A percentile compares a stretch with the other conserved stretches of the same genome.
Evolutionary conservation across 2,113 vertebrate species (phyloP).

Genomic region (Diadophis punctatus): DNA sequence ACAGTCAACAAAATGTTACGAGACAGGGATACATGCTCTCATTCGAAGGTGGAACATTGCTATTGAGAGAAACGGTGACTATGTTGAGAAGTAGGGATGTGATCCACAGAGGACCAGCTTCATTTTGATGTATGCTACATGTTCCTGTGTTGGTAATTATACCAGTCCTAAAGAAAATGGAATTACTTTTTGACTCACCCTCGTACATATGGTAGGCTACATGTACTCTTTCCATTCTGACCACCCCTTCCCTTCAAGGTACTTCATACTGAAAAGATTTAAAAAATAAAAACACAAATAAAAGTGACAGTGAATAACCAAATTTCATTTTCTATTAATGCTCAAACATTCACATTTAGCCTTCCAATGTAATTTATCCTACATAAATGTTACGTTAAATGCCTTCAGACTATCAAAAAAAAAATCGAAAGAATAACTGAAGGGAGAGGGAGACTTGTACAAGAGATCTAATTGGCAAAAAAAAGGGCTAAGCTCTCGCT

Average conservation of each 20-base stretch:
- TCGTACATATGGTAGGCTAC: neutral
- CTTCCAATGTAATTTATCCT: slow-evolving; percentile 64
- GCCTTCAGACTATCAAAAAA: neutral
- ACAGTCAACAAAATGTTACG: too few relatives aligned
- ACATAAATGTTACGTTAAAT: slow-evolving; percentile 42
- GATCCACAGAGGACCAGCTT: too few relatives aligned
- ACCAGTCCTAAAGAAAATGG: too few relatives aligned
- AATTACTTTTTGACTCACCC: too few relatives aligned
- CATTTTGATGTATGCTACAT: too few relatives aligned
- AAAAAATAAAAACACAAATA: slow-evolving; percentile 21
- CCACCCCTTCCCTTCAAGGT: slow-evolving; percentile 13
- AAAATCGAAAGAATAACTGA: neutral
- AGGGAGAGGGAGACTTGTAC: neutral
- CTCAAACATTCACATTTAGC: slow-evolving; percentile 37
- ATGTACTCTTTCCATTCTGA: slow-evolving; percentile 10
- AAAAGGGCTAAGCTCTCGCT: neutral
- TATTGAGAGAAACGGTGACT: too few relatives aligned
- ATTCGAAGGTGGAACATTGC: too few relatives aligned
- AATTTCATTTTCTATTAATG: slow-evolving; percentile 49
- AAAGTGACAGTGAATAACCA: slow-evolving; percentile 49
- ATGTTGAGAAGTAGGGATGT: too few relatives aligned
- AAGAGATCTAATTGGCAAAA: neutral
- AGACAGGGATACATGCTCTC: too few relatives aligned
- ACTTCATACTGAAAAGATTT: slow-evolving; percentile 29
- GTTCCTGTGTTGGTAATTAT: too few relatives aligned